These are phyloP conservation scores for Drosophila pachea DNA, from an alignment of 1,140 invertebrate species.

Conservation along the genomic window DNA sequence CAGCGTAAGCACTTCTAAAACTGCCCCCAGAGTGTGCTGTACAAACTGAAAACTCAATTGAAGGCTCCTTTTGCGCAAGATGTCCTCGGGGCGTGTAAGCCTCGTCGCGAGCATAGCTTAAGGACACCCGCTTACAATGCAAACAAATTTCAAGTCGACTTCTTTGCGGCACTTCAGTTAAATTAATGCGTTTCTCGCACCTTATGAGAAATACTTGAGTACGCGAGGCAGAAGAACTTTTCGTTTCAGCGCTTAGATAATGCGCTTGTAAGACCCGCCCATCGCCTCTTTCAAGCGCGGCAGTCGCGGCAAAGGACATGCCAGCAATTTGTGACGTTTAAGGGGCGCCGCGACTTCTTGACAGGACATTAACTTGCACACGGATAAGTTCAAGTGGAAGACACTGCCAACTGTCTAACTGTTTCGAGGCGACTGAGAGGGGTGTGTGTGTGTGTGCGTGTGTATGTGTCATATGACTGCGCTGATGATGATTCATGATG, in stretches of 20 bases:
- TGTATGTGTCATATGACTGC: conserved; percentile 49
- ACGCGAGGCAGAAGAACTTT: conserved; percentile 24
- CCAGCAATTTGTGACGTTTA: conserved; percentile 74
- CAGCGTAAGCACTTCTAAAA: neutral
- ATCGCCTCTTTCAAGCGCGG: conserved; percentile 1
- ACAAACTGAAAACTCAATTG: neutral
- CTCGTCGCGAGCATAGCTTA: neutral
- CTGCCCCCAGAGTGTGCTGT: neutral
- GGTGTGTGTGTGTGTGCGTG: conserved; percentile 46
- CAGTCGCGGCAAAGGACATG: conserved; percentile 20
- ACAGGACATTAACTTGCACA: conserved; percentile 74
- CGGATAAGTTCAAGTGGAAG: conserved; percentile 44
- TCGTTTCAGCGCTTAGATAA: conserved; percentile 48
- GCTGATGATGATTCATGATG: conserved; percentile 76
- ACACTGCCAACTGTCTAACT: conserved; percentile 32
- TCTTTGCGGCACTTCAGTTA: conserved; percentile 21
- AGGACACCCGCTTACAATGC: conserved; percentile 10
- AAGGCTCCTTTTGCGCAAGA: neutral
- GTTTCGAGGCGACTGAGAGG: conserved; percentile 9
- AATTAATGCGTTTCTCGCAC: conserved; percentile 37
- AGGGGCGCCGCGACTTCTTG: conserved; percentile 71
- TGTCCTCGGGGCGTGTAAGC: neutral
- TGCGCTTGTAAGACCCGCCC: conserved; percentile 48
- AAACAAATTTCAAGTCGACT: conserved; percentile 27
- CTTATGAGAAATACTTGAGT: conserved; percentile 37